phyloP scores from a whole-genome alignment of 2,113 vertebrate genomes.

The Tor tambroides region DNA sequence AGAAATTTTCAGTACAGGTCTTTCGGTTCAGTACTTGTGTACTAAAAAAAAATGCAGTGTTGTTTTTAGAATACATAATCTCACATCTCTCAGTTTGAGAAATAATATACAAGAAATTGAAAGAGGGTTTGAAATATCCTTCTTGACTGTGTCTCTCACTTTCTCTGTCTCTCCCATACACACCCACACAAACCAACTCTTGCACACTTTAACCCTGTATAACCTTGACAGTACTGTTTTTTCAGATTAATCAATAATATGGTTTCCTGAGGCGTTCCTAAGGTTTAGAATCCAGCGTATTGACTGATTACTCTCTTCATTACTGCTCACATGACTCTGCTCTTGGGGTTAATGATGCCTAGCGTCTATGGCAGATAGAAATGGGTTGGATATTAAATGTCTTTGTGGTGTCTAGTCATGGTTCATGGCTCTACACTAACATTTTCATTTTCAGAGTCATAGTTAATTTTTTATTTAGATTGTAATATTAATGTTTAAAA shows the following conservation, averaged over 20 bases:
- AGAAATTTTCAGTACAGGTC: too few species aligned
- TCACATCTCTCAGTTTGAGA: neutral
- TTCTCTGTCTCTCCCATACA: conserved; percentile 4
- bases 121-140: neutral
- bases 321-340: conserved; percentile 30
- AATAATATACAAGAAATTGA: too few species aligned
- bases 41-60: too few species aligned
- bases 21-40: too few species aligned
- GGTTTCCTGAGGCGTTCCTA: conserved; percentile 28
- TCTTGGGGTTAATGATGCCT: conserved; percentile 20
- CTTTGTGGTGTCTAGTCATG: conserved; percentile 1
- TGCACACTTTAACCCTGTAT: conserved; percentile 38
- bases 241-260: conserved; percentile 41
- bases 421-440: neutral
- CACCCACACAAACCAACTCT: conserved; percentile 28
- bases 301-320: conserved; percentile 26
- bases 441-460: neutral
- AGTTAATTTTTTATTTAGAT: neutral
- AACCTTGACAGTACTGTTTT: conserved; percentile 24
- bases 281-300: conserved; percentile 4
- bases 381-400: conserved; percentile 11
- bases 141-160: neutral
- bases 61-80: neutral
- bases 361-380: conserved; percentile 1
- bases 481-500: neutral